These are phyloP conservation scores for Ammodytes dubius DNA, from an alignment of 2,113 vertebrate genomes.

Conservation along the genomic window DNA sequence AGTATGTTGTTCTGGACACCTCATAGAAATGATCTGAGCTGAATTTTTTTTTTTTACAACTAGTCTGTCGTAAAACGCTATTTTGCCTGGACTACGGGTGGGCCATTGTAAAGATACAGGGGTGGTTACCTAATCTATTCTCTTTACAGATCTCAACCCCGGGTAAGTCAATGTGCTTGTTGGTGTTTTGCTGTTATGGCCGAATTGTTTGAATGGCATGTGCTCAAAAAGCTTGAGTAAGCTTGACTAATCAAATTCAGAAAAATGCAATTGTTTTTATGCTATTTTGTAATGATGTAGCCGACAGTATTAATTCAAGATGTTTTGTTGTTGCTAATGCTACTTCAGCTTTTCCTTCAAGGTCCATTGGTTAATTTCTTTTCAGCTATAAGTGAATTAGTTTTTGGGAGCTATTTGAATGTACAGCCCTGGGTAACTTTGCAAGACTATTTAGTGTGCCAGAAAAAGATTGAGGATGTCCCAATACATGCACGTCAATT, in stretches of 20 bases:
- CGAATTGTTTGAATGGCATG: constrained; percentile 63
- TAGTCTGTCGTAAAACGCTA: no score
- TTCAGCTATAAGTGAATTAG: constrained; percentile 26
- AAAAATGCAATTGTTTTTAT: no score
- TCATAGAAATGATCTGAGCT: no score
- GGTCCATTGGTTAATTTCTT: constrained; percentile 38
- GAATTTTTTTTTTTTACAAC: no score
- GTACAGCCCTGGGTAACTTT: constrained; percentile 64
- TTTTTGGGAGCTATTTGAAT: constrained; percentile 72
- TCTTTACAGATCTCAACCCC: constrained; percentile 65
- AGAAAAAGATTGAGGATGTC: no score
- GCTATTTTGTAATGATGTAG: no score
- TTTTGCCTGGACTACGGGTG: no score
- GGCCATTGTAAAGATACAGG: constrained; percentile 34
- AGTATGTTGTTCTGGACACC: no score
- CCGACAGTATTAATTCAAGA: constrained; percentile 26
- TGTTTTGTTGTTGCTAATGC: constrained; percentile 38
- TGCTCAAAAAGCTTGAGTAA: constrained; percentile 17
- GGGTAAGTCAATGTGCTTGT: constrained; percentile 73
- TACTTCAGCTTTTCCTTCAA: constrained; percentile 47
- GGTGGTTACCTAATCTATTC: constrained; percentile 35
- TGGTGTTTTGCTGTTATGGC: constrained; percentile 44
- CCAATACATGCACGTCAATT: no score
- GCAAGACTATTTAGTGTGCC: neutral
- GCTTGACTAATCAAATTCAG: neutral